These are phyloP conservation scores for Muntiacus muntjak DNA, from an alignment of 2,113 vertebrate genomes.

Conservation along the genomic window DNA sequence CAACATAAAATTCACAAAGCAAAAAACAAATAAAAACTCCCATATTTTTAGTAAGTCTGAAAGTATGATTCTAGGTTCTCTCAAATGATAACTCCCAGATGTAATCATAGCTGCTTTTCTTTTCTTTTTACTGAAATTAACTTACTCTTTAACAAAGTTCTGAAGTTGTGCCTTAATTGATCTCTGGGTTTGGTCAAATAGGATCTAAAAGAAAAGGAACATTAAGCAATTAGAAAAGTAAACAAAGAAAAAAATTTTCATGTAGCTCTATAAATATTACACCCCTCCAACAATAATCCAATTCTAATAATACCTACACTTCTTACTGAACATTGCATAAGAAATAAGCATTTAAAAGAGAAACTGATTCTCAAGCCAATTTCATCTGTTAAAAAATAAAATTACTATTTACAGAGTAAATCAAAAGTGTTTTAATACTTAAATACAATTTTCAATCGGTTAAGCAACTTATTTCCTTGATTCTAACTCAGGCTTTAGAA, in stretches of 20 bases:
- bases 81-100: slow-evolving; percentile 13
- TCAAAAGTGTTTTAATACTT: slow-evolving; percentile 1
- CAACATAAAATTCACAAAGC: slow-evolving; percentile 4
- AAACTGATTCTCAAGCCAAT: slow-evolving; percentile 12
- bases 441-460: slow-evolving; percentile 12
- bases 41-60: slow-evolving; percentile 20
- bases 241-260: slow-evolving; percentile 27
- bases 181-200: slow-evolving; percentile 98
- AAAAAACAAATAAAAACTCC: neutral
- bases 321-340: neutral
- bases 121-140: slow-evolving; percentile 50
- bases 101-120: neutral
- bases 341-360: neutral
- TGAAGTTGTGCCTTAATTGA: slow-evolving; percentile 97
- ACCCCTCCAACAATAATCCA: neutral
- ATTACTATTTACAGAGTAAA: slow-evolving; percentile 8
- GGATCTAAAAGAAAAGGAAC: slow-evolving; percentile 85
- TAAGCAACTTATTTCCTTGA: neutral
- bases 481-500: slow-evolving; percentile 11
- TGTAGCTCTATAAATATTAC: neutral
- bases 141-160: slow-evolving; percentile 97
- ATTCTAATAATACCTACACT: neutral
- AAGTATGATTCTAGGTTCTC: neutral
- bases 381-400: slow-evolving; percentile 9
- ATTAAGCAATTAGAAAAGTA: slow-evolving; percentile 29